Percentiles rank a stretch among this genome's conserved stretches.
Evolutionary conservation across 2,113 vertebrate species (phyloP).

Genomic region (Furnarius figulus): DNA sequence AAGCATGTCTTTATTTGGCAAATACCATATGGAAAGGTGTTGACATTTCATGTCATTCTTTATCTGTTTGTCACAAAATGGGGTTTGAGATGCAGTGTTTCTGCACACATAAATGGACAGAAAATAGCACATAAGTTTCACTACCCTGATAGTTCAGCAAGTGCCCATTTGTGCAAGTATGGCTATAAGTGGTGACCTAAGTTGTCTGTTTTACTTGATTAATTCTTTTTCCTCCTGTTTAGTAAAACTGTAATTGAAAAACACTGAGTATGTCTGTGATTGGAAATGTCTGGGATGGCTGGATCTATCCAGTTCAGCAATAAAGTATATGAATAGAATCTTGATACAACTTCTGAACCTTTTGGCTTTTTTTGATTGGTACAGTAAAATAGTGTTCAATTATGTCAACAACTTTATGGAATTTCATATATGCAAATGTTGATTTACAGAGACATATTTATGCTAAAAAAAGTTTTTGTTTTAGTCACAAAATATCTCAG

Average conservation of each 20-base stretch:
- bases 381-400: neutral
- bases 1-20: neutral
- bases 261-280: neutral
- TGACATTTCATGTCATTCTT: neutral
- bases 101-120: neutral
- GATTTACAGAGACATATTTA: neutral
- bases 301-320: neutral
- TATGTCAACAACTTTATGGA: neutral
- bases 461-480: neutral
- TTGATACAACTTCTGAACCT: neutral
- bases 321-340: neutral
- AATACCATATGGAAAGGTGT: constrained; percentile 15
- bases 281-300: neutral
- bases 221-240: neutral
- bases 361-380: neutral
- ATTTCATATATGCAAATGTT: neutral
- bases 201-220: neutral
- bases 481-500: neutral
- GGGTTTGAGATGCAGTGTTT: neutral
- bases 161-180: neutral
- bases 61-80: constrained; percentile 5
- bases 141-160: neutral
- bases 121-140: neutral
- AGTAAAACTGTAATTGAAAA: neutral
- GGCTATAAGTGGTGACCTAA: neutral